A percentile compares a stretch with the other conserved stretches of the same genome.
Conservation (phyloP, 92 coral and sea anemone species). For the Hydrozoanthus gracilis region DNA sequence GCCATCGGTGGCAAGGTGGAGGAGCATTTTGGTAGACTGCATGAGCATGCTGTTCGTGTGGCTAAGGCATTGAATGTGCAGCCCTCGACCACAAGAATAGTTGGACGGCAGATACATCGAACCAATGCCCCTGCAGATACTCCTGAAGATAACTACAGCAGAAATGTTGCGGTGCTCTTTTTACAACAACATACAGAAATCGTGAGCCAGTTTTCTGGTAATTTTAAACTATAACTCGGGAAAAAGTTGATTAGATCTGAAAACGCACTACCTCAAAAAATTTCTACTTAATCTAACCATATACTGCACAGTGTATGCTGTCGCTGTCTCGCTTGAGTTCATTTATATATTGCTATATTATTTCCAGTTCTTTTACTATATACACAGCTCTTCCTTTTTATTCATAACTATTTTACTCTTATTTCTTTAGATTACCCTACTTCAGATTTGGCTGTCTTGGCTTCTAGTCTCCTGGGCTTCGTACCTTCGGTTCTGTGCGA, state of each 20-base stretch:
- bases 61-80: slow-evolving; percentile 32
- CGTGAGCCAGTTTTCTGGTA: slow-evolving; percentile 52
- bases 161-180: slow-evolving; percentile 55
- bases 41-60: slow-evolving; percentile 51
- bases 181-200: slow-evolving; percentile 51
- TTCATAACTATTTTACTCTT: slow-evolving; percentile 37
- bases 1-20: slow-evolving; percentile 34
- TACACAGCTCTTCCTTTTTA: slow-evolving; percentile 45
- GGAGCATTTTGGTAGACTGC: slow-evolving; percentile 31
- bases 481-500: slow-evolving; percentile 51
- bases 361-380: slow-evolving; percentile 38
- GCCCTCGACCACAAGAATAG: slow-evolving; percentile 59
- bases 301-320: neutral
- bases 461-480: slow-evolving; percentile 47
- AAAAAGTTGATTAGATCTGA: slow-evolving; percentile 20
- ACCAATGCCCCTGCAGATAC: slow-evolving; percentile 63
- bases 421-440: slow-evolving; percentile 15
- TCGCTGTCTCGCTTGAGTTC: slow-evolving; percentile 30
- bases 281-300: slow-evolving; percentile 24
- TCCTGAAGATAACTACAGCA: slow-evolving; percentile 58
- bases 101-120: slow-evolving; percentile 56
- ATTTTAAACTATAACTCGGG: slow-evolving; percentile 21
- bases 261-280: slow-evolving; percentile 1
- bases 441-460: slow-evolving; percentile 50
- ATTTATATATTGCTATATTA: slow-evolving; percentile 18